Evolutionary conservation across 2,888 invertebrate species (phyloP), one percentile per base, ranked within the genome.

Genomic region (Leistus spinibarbis): DNA sequence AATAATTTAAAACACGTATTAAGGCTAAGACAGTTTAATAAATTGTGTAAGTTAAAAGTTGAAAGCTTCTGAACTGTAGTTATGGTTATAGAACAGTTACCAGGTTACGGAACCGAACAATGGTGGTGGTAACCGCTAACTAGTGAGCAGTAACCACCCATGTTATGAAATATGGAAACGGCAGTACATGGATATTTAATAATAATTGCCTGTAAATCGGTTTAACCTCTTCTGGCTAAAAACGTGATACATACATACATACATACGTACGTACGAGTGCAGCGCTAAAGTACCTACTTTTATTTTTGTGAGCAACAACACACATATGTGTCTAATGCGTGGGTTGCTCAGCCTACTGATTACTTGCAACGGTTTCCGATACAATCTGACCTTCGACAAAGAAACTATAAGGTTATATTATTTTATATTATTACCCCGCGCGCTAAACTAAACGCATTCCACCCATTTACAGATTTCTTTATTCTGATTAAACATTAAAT

Each of bases 331-430:
- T 13, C 20, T 63, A 40, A 40, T 16, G 72, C 72, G 72, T 72
- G 72, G 72, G 72, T 65, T 24, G 65, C 54, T 22, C 71, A 53
- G 65, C 72, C 65, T 72, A 72, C 72, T 65, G 72, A 72, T 72
- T 72, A 72, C 72, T 65, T 65, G 57, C 56, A 65, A 65, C 72
- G 54, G 69, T 54, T 64, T 17, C 62, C 64, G 72, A 72, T 72
- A 72, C 54, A 24, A 72, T 72, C 72, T 72, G 72, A 72, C 72
- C 72, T 72, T 70, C 63, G 9, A 20, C 1, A 2, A 57, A 9
- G 13, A 40, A 40, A 40, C 40, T 13, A 40, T 40, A 40, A 40
- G 40, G 40, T 40, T 40, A 40, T 40, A 40, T 27, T 7, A 7
- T 4, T 27, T 7, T 27, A 9, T 40, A 40, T 40, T 3, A 40